Evolutionary conservation across 2,888 invertebrate species (phyloP).

Genomic region (Trachelus iudaicus): DNA sequence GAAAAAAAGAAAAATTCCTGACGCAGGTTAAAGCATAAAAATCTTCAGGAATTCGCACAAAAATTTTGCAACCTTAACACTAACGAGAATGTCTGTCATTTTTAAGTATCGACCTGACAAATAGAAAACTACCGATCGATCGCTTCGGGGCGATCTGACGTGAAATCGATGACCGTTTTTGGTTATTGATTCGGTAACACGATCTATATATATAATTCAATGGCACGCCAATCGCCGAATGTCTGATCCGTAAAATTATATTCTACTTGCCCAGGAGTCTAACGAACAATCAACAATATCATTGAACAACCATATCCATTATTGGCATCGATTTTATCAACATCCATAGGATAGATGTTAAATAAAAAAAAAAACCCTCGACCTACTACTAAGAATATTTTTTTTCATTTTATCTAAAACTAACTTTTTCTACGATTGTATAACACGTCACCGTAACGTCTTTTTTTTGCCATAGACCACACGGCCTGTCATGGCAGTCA

Average conservation of each 20-base stretch:
- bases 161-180: background rate
- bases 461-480: constrained; percentile 45
- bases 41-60: background rate
- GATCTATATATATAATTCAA: background rate
- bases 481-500: constrained; percentile 29
- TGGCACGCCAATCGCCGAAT: background rate
- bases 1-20: too few relatives aligned
- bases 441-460: constrained; percentile 41
- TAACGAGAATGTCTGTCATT: background rate
- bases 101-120: background rate
- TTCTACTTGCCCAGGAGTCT: background rate
- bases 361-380: background rate
- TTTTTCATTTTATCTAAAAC: background rate
- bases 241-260: background rate
- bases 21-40: too few relatives aligned
- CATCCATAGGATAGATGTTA: background rate
- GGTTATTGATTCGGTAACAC: background rate
- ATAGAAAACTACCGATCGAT: background rate
- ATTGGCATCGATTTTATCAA: background rate
- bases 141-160: background rate
- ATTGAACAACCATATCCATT: background rate
- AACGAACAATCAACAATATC: background rate
- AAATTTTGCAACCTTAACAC: background rate
- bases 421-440: constrained; percentile 30
- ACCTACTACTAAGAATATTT: background rate